phyloP scores from a whole-genome alignment of 1,140 invertebrate species.

The Hormaphis cornu region DNA sequence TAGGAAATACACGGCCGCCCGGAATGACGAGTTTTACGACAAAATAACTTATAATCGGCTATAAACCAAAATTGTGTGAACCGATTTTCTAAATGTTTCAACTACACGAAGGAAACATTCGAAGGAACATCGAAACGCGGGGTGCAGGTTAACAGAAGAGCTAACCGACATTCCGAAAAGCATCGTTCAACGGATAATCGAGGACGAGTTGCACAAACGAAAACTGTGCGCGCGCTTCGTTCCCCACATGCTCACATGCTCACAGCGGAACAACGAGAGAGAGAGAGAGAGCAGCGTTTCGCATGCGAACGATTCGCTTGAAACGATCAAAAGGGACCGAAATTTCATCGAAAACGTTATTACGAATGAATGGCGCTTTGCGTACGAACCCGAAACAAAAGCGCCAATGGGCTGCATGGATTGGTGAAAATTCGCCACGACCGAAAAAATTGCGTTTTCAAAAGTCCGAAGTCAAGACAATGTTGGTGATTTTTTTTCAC shows the following conservation, averaged over 20 bases:
- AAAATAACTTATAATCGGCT: no score
- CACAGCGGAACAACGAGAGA: no score
- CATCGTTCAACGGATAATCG: background rate
- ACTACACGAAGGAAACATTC: no score
- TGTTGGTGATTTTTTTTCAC: constrained; percentile 40
- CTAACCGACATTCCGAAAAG: background rate
- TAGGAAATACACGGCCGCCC: no score
- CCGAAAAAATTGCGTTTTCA: background rate
- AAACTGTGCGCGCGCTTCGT: background rate
- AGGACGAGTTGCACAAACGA: background rate
- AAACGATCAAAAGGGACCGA: constrained; percentile 22
- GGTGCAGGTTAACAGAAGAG: no score
- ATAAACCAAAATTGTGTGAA: no score
- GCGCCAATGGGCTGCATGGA: background rate
- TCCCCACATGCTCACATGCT: background rate
- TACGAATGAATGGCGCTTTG: constrained; percentile 24
- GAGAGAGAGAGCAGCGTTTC: constrained; percentile 23
- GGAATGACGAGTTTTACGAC: no score
- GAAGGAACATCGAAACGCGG: no score
- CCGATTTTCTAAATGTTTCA: no score
- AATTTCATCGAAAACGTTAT: constrained; percentile 9
- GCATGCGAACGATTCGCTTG: constrained; percentile 6
- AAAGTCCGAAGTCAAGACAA: constrained; percentile 15
- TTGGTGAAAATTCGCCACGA: background rate
- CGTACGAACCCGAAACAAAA: background rate